Evolutionary conservation across 2,113 vertebrate species (phyloP).

Genomic region (Oryzias celebensis): DNA sequence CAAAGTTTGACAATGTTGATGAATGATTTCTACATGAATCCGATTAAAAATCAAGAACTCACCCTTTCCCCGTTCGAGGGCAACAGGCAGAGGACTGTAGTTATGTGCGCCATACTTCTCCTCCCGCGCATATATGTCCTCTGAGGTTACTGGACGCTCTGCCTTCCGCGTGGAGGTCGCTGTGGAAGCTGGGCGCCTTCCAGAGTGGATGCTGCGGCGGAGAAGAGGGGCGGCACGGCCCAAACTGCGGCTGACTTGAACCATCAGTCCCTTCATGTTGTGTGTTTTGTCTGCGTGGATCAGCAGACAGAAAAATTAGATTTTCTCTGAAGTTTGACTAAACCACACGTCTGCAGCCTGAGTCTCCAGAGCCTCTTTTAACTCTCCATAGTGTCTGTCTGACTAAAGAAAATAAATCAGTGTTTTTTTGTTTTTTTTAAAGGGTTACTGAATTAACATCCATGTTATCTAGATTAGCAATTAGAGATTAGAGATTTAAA

Average conservation of each 20-base stretch:
- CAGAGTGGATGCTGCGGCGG: slow-evolving; percentile 68
- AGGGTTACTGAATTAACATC: too few relatives aligned
- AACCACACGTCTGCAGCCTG: too few relatives aligned
- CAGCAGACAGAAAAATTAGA: background rate
- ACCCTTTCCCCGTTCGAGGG: slow-evolving; percentile 90
- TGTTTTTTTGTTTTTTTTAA: too few relatives aligned
- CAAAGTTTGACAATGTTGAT: background rate
- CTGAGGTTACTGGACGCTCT: slow-evolving; percentile 73
- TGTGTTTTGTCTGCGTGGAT: background rate
- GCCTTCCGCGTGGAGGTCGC: slow-evolving; percentile 69
- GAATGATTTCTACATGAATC: background rate
- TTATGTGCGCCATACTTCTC: slow-evolving; percentile 94
- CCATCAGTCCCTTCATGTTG: slow-evolving; percentile 53
- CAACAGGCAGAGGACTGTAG: slow-evolving; percentile 94
- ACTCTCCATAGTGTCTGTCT: too few relatives aligned
- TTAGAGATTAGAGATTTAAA: too few relatives aligned
- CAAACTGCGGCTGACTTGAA: slow-evolving; percentile 52
- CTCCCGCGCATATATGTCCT: slow-evolving; percentile 87
- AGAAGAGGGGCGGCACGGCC: slow-evolving; percentile 39
- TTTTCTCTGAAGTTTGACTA: too few relatives aligned
- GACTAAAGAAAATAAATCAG: too few relatives aligned
- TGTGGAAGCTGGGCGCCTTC: slow-evolving; percentile 66
- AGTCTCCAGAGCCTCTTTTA: too few relatives aligned
- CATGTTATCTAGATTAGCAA: too few relatives aligned
- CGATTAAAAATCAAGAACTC: slow-evolving; percentile 16